Evolutionary conservation across 2,113 vertebrate genomes (phyloP), one percentile per base, ranked within the genome.

Genomic region (Paramormyrops kingsleyae): DNA sequence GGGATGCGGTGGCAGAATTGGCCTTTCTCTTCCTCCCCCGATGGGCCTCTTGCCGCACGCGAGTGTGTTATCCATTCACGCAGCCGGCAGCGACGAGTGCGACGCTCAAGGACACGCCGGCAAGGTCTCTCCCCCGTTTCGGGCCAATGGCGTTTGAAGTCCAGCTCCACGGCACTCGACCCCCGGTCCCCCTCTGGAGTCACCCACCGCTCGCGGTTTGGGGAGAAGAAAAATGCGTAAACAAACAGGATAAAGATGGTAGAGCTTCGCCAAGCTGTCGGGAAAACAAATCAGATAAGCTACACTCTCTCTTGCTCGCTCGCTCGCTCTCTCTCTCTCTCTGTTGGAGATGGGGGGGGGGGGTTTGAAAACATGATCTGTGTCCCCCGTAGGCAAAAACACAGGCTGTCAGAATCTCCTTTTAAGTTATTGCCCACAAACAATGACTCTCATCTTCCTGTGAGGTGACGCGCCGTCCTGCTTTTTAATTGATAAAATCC

Each of bases 351-450:
- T 31, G 3, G 10, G 52, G 46, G n/a, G 24, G 50, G 50, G 46
- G 46, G 7, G 9, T 7, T 24, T 47, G 10, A 74, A 88, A 74
- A 80, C 62, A 42, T 42, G 15, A 74, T 85, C 89, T 6, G 80
- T 50, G 56, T 49, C 15, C 52, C 83, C n/a, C 83, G 19, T 46
- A 87, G 46, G 83, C 31, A 47, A 84, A 77, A 87, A 87, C 85
- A 53, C 85, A 87, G 50, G 50, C 85, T 53, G 89, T 90, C 89
- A 24, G 24, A 74, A 52, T 77, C 85, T 74, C 27, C 89, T 90
- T 87, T 90, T 66, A 90, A 90, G 89, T 86, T 66, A 47, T 66
- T 42, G 44, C 21, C n/a, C 52, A 19, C 50, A 90, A 90, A 53
- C 85, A 77, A 77, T 74, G 66, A 74, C 42, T 74, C 62, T 74